A percentile compares a stretch with the other conserved stretches of the same genome.
phyloP scores from a whole-genome alignment of 1,140 invertebrate species.

The Listronotus bonariensis region DNA sequence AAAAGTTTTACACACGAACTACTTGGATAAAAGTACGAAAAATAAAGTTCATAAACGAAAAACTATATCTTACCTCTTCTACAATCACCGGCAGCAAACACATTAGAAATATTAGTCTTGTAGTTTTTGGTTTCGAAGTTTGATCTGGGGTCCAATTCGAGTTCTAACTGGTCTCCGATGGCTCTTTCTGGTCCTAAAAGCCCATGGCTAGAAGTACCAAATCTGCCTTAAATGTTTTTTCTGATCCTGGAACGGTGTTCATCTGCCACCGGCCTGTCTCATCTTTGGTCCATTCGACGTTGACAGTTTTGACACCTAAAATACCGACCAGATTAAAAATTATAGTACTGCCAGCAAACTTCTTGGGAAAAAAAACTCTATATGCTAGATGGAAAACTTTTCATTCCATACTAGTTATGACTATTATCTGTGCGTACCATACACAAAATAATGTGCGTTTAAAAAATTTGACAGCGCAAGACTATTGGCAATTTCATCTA shows the following conservation, averaged over 20 bases:
- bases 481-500: too few relatives aligned
- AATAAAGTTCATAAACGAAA: background rate
- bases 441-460: too few relatives aligned
- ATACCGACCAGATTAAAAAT: background rate
- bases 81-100: conserved; percentile 88
- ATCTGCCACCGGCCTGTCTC: conserved; percentile 93
- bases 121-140: conserved; percentile 91
- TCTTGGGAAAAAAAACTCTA: too few relatives aligned
- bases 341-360: background rate
- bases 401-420: too few relatives aligned
- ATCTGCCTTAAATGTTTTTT: conserved; percentile 86
- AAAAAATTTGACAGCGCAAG: too few relatives aligned
- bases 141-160: conserved; percentile 86
- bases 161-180: conserved; percentile 81
- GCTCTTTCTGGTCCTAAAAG: conserved; percentile 95
- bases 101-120: conserved; percentile 79
- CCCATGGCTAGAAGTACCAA: conserved; percentile 97
- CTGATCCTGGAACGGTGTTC: conserved; percentile 82
- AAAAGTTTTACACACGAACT: too few relatives aligned
- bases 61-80: conserved; percentile 62
- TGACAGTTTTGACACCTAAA: conserved; percentile 75
- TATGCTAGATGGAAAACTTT: too few relatives aligned
- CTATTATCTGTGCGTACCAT: too few relatives aligned
- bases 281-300: conserved; percentile 93
- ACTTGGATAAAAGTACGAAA: too few relatives aligned